phyloP scores from a whole-genome alignment of 1,140 invertebrate species.

The Drosophila navojoa region DNA sequence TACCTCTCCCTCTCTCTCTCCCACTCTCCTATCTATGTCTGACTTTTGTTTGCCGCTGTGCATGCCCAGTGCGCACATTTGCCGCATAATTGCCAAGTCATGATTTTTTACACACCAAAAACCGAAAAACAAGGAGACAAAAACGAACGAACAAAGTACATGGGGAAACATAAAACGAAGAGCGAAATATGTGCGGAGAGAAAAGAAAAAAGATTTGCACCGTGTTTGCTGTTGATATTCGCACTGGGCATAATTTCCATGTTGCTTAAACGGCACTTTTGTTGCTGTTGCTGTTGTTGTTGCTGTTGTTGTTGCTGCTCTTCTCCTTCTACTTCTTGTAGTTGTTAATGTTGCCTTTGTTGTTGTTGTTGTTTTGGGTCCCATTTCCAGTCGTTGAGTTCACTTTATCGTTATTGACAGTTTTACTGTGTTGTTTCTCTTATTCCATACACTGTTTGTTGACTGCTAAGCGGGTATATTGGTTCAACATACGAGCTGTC shows the following conservation, averaged over 20 bases:
- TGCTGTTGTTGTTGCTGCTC: slow-evolving; percentile 27
- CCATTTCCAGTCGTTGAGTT: slow-evolving; percentile 44
- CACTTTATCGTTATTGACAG: slow-evolving; percentile 80
- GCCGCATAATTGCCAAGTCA: slow-evolving; percentile 82
- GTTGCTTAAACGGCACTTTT: slow-evolving; percentile 80
- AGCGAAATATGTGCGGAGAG: not conserved
- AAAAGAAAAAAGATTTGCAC: slow-evolving; percentile 17
- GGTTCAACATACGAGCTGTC: not conserved
- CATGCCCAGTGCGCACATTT: slow-evolving; percentile 76
- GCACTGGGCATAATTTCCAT: slow-evolving; percentile 81
- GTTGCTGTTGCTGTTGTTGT: slow-evolving; percentile 48
- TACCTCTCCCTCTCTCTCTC: not conserved
- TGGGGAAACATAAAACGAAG: slow-evolving; percentile 12
- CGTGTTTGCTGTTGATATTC: slow-evolving; percentile 73
- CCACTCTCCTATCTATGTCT: slow-evolving; percentile 23
- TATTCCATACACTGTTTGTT: slow-evolving; percentile 15
- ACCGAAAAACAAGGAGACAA: slow-evolving; percentile 23
- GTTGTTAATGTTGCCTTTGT: no score
- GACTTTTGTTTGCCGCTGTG: slow-evolving; percentile 54
- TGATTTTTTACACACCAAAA: slow-evolving; percentile 76
- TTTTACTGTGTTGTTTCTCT: slow-evolving; percentile 58
- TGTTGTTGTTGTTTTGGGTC: slow-evolving; percentile 6
- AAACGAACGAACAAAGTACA: slow-evolving; percentile 7
- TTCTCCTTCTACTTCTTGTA: no score
- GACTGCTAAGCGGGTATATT: not conserved